phyloP scores from a whole-genome alignment of 2,113 vertebrate species.

The Calonectris borealis region DNA sequence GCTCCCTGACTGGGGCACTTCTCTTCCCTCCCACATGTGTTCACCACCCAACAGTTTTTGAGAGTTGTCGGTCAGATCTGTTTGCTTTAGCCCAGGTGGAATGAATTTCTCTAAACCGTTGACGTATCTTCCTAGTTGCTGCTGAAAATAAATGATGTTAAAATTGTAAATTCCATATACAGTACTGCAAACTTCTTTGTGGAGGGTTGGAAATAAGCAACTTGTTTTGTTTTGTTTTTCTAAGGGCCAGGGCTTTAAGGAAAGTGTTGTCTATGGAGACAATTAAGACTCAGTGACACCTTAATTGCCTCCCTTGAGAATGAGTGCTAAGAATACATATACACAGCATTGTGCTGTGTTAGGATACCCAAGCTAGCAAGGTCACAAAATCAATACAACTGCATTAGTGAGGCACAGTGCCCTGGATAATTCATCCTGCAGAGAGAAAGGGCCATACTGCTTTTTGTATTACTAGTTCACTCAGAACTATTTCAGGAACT shows the following conservation, averaged over 20 bases:
- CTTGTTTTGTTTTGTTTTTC: neutral
- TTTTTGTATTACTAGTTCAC: neutral
- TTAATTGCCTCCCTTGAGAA: conserved; percentile 5
- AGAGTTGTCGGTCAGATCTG: neutral
- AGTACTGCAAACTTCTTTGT: neutral
- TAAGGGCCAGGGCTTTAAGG: neutral
- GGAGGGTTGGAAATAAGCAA: neutral
- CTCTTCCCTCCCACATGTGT: fast-evolving
- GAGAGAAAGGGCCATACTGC: neutral
- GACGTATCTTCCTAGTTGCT: neutral
- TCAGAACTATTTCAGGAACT: neutral
- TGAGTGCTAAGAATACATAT: neutral
- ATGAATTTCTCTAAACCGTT: neutral
- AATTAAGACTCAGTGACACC: neutral
- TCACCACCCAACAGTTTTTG: neutral
- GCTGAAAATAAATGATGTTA: neutral
- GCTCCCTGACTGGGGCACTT: neutral
- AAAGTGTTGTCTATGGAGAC: neutral
- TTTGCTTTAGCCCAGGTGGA: neutral
- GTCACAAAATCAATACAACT: neutral
- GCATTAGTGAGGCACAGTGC: neutral
- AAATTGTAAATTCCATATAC: neutral
- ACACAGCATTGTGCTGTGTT: neutral
- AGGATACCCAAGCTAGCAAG: neutral
- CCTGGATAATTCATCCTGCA: conserved; percentile 6